Conservation (phyloP, 2,888 invertebrate genomes). For the Smittia sp. region DNA sequence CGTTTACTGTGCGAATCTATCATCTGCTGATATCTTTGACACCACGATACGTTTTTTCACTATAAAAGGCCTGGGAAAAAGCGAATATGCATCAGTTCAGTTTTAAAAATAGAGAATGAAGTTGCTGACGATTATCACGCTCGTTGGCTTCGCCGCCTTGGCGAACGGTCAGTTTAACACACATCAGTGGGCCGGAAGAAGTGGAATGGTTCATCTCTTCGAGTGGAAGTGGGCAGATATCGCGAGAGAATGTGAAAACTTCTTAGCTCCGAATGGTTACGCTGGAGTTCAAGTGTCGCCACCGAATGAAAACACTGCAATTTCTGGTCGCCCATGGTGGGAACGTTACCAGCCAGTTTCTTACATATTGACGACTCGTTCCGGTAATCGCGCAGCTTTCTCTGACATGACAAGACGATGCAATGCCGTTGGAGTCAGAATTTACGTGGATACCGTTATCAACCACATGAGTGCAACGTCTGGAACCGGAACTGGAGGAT, state of each 20-base stretch:
- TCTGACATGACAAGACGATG: conserved; percentile 74
- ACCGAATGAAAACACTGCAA: conserved; percentile 66
- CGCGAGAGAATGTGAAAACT: conserved; percentile 74
- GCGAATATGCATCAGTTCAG: no score
- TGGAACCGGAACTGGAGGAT: conserved; percentile 56
- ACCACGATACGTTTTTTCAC: no score
- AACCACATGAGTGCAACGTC: conserved; percentile 64
- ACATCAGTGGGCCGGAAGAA: conserved; percentile 58
- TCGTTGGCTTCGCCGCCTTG: conserved; percentile 51
- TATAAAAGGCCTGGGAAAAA: no score
- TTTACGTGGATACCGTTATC: conserved; percentile 61
- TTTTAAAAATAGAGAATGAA: background rate
- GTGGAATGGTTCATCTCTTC: conserved; percentile 71
- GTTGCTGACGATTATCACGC: background rate
- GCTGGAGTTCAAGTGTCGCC: conserved; percentile 77
- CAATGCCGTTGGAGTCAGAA: conserved; percentile 58
- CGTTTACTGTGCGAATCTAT: no score
- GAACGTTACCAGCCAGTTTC: conserved; percentile 86
- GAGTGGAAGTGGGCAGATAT: conserved; percentile 84
- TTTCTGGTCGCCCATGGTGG: conserved; percentile 75
- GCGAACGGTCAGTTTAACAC: conserved; percentile 57
- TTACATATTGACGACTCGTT: conserved; percentile 70
- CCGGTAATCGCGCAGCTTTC: conserved; percentile 72
- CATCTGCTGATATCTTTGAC: no score
- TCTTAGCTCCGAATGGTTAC: conserved; percentile 69